Conservation (phyloP, 2,888 invertebrate genomes). For the Ptilodon capucinus region DNA sequence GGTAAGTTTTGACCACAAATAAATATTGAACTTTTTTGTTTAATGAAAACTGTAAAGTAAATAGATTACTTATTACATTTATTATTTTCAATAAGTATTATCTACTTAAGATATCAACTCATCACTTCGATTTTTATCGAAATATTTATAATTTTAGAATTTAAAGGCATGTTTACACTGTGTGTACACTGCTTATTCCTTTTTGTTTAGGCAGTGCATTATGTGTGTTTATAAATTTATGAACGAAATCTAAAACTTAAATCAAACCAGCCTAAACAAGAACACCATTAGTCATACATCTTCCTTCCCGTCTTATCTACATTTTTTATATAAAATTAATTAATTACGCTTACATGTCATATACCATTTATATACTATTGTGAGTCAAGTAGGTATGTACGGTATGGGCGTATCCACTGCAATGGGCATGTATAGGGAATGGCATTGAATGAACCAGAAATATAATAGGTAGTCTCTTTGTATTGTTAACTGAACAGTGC, state of each 20-base stretch:
- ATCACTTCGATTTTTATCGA: not conserved
- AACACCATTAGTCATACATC: conserved; percentile 6
- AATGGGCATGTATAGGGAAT: no score
- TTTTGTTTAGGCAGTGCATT: not conserved
- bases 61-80: no score
- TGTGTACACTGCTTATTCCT: not conserved
- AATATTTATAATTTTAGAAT: not conserved
- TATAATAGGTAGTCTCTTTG: no score
- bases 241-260: no score
- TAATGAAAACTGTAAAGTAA: no score
- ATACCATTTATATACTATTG: conserved; percentile 36
- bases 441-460: no score
- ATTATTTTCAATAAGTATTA: no score
- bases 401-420: conserved; percentile 1
- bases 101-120: not conserved
- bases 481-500: no score
- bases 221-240: not conserved
- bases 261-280: not conserved
- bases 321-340: conserved; percentile 23
- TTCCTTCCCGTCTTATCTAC: conserved; percentile 22
- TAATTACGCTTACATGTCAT: conserved; percentile 54
- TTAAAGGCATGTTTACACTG: not conserved
- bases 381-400: conserved; percentile 32
- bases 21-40: no score
- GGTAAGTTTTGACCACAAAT: no score